A percentile compares a stretch with the other conserved stretches of the same genome.
Evolutionary conservation across 2,888 invertebrate species (phyloP).

Genomic region (Amphipyra berbera): DNA sequence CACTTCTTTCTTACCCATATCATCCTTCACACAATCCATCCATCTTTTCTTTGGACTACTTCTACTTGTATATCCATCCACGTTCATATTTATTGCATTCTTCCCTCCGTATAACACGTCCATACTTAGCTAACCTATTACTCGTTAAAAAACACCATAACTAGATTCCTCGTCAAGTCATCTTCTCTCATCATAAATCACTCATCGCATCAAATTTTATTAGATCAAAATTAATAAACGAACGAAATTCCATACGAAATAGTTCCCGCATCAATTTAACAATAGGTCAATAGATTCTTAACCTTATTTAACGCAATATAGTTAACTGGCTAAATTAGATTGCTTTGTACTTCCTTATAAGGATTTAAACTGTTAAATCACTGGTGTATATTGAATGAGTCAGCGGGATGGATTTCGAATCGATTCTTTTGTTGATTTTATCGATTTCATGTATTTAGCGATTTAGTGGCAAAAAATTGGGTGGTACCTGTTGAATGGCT

Average conservation of each 20-base stretch:
- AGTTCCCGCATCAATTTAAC: slow-evolving; percentile 71
- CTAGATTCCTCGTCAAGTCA: neutral
- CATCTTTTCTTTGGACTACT: too few species aligned
- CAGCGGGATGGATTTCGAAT: slow-evolving; percentile 44
- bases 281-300: slow-evolving; percentile 78
- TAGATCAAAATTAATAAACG: slow-evolving; percentile 38
- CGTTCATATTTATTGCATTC: too few species aligned
- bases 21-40: too few species aligned
- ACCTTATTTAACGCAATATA: slow-evolving; percentile 70
- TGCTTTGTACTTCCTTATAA: slow-evolving; percentile 63
- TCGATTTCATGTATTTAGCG: slow-evolving; percentile 1
- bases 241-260: slow-evolving; percentile 24
- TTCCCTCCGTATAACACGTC: too few species aligned
- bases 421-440: slow-evolving; percentile 15
- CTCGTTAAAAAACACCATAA: too few species aligned
- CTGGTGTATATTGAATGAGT: slow-evolving; percentile 53
- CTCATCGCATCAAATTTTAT: slow-evolving; percentile 7
- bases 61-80: too few species aligned
- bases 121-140: too few species aligned
- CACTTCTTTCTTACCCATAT: too few species aligned
- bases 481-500: neutral
- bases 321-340: slow-evolving; percentile 78
- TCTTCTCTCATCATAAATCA: slow-evolving; percentile 35
- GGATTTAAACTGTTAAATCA: slow-evolving; percentile 32
- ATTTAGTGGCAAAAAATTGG: slow-evolving; percentile 8